Evolutionary conservation across 2,113 vertebrate genomes (phyloP).

Genomic region (Gallinago undulata): DNA sequence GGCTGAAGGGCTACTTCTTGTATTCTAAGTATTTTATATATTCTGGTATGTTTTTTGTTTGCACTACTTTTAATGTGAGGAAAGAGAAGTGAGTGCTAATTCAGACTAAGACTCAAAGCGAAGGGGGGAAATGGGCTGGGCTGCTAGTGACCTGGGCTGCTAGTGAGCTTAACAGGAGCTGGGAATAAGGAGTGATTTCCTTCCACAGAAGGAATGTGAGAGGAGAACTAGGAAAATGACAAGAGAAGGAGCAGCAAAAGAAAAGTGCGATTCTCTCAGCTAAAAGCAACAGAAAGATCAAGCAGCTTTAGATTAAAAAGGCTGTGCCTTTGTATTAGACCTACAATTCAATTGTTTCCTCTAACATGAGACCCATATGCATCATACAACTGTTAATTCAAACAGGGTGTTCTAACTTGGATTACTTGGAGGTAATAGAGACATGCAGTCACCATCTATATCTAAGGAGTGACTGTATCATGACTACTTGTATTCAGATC

Average conservation of each 20-base stretch:
- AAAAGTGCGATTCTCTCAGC: neutral
- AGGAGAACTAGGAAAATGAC: neutral
- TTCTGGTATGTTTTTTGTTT: neutral
- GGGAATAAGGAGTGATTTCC: neutral
- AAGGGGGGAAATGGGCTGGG: neutral
- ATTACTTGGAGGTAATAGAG: neutral
- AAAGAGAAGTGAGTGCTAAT: neutral
- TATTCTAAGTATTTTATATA: neutral
- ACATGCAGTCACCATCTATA: neutral
- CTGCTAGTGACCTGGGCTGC: neutral
- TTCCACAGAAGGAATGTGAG: neutral
- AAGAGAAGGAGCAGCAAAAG: neutral
- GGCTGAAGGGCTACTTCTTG: neutral
- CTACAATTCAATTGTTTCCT: neutral
- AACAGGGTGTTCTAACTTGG: neutral
- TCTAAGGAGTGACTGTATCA: neutral
- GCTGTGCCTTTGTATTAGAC: neutral
- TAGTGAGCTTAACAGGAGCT: neutral
- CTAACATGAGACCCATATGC: neutral
- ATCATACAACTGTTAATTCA: neutral
- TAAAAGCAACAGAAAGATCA: neutral
- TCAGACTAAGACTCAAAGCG: neutral
- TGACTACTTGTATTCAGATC: neutral
- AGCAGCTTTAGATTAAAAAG: neutral
- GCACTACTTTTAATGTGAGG: neutral